Percentiles rank a stretch among this genome's conserved stretches.
Evolutionary conservation across 2,888 invertebrate genomes (phyloP).

Genomic region (Phyllotreta cruciferae): DNA sequence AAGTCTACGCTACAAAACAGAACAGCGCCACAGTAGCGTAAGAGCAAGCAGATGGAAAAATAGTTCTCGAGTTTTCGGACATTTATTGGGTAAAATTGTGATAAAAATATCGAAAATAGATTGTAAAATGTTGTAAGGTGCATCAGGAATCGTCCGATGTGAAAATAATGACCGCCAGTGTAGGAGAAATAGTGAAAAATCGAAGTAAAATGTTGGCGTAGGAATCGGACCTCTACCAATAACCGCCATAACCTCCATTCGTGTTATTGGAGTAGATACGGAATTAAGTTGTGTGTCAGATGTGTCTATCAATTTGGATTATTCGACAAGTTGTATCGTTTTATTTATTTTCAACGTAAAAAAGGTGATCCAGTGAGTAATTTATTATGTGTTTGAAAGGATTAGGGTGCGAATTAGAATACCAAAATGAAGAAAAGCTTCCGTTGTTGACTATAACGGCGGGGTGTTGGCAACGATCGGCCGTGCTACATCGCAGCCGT

Average conservation of each 20-base stretch:
- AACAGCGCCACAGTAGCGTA: constrained; percentile 55
- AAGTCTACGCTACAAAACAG: constrained; percentile 51
- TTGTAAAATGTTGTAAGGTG: constrained; percentile 26
- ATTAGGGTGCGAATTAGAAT: constrained; percentile 57
- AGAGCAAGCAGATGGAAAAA: constrained; percentile 55
- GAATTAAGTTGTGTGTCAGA: constrained; percentile 77
- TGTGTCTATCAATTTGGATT: constrained; percentile 65
- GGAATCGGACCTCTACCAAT: constrained; percentile 77
- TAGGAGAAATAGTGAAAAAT: constrained; percentile 44
- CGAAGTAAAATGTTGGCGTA: constrained; percentile 62
- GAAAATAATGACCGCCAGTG: constrained; percentile 28
- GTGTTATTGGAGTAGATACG: constrained; percentile 78
- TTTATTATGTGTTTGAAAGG: constrained; percentile 63
- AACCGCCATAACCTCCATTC: constrained; percentile 82
- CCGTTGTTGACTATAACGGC: constrained; percentile 61
- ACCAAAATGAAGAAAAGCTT: constrained; percentile 60
- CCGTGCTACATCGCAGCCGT: constrained; percentile 61
- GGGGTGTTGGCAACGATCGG: constrained; percentile 69
- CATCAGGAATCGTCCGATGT: constrained; percentile 29
- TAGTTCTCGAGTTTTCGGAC: constrained; percentile 50
- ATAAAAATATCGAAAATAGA: constrained; percentile 26
- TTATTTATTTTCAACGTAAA: constrained; percentile 57
- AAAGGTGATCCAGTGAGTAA: constrained; percentile 56
- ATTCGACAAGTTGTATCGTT: constrained; percentile 60
- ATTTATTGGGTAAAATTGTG: constrained; percentile 29